A percentile compares a stretch with the other conserved stretches of the same genome.
phyloP scores from a whole-genome alignment of 2,113 vertebrate genomes.

The Coreoperca whiteheadi region DNA sequence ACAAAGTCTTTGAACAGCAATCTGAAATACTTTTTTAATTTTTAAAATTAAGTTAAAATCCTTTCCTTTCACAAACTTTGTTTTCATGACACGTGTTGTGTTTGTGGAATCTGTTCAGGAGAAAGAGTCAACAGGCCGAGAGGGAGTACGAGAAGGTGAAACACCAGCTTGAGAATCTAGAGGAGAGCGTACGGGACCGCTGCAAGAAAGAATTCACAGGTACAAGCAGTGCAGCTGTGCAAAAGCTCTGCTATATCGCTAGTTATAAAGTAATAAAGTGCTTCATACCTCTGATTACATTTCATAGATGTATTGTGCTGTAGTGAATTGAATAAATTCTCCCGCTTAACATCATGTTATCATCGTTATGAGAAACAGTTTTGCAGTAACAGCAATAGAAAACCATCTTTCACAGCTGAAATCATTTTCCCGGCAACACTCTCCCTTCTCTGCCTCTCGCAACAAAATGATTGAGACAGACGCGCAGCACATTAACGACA shows the following conservation, averaged over 20 bases:
- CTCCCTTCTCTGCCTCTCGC: constrained; percentile 1
- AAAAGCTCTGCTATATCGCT: not conserved
- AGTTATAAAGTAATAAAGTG: constrained; percentile 59
- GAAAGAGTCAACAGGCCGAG: constrained; percentile 97
- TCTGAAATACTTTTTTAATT: not conserved
- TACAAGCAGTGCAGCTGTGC: constrained; percentile 56
- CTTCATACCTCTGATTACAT: constrained; percentile 53
- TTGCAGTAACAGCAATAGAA: constrained; percentile 51
- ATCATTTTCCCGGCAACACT: constrained; percentile 34
- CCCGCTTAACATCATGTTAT: constrained; percentile 41
- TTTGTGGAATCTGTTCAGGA: constrained; percentile 81
- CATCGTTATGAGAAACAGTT: constrained; percentile 47
- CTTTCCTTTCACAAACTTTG: not conserved
- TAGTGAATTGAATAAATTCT: constrained; percentile 49
- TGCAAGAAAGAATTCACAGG: constrained; percentile 99
- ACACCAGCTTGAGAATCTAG: constrained; percentile 95
- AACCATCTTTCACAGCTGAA: constrained; percentile 50
- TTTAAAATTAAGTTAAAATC: constrained; percentile 3
- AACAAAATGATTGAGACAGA: constrained; percentile 46
- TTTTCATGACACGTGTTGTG: not conserved
- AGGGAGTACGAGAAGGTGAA: constrained; percentile 98
- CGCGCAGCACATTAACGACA: constrained; percentile 15
- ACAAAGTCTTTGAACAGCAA: not conserved
- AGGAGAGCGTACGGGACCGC: constrained; percentile 96
- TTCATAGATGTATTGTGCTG: constrained; percentile 47